These are phyloP conservation scores for Drosophila siamana DNA, from an alignment of 2,888 invertebrate species.

Conservation along the genomic window DNA sequence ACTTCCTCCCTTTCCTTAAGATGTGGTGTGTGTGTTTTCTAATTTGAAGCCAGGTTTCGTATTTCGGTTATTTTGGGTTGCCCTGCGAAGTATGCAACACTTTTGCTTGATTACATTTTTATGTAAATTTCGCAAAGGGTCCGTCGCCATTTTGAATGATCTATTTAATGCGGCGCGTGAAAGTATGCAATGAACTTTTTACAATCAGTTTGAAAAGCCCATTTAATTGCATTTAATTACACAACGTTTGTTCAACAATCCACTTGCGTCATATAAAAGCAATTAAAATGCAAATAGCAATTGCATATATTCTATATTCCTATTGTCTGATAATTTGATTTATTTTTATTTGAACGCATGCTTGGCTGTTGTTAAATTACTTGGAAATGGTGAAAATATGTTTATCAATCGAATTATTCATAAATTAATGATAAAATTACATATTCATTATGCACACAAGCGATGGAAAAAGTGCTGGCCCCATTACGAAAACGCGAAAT, in stretches of 20 bases:
- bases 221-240: conserved; percentile 16
- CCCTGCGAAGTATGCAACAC: conserved; percentile 46
- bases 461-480: neutral
- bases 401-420: conserved; percentile 43
- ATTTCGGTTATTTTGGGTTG: neutral
- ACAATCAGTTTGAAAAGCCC: neutral
- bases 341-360: conserved; percentile 4
- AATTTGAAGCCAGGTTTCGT: conserved; percentile 12
- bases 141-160: conserved; percentile 44
- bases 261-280: conserved; percentile 16
- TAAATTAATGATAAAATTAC: conserved; percentile 50
- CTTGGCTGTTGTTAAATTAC: conserved; percentile 28
- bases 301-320: conserved; percentile 13
- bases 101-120: conserved; percentile 33
- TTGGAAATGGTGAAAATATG: conserved; percentile 42
- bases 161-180: conserved; percentile 12
- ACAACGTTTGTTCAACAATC: conserved; percentile 8
- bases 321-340: conserved; percentile 17
- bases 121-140: conserved; percentile 34
- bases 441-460: conserved; percentile 34
- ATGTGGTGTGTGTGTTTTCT: conserved; percentile 14
- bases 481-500: conserved; percentile 23
- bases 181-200: conserved; percentile 24
- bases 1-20: neutral
- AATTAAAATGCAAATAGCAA: conserved; percentile 64